Conservation (phyloP, 2,113 vertebrate genomes). For the Larimichthys polyactis region DNA sequence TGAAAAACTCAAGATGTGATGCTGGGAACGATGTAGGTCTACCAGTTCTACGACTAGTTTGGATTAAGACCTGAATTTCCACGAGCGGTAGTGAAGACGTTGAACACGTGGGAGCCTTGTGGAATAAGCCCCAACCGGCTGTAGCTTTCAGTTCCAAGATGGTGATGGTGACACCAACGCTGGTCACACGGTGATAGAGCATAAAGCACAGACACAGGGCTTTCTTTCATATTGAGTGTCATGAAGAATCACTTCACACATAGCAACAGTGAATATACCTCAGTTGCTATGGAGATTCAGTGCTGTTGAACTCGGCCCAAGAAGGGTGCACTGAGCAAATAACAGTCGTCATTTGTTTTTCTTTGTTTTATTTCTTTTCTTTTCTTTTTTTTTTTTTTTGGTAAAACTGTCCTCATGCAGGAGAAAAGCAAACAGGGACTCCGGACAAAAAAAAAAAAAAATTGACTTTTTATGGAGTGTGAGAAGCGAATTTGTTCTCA, state of each 20-base stretch:
- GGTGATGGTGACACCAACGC: slow-evolving; percentile 46
- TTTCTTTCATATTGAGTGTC: slow-evolving; percentile 68
- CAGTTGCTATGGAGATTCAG: slow-evolving; percentile 81
- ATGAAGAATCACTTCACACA: slow-evolving; percentile 73
- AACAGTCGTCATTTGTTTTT: slow-evolving; percentile 54
- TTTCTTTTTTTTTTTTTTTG: too few species aligned
- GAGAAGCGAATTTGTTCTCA: slow-evolving; percentile 73
- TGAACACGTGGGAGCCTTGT: slow-evolving; percentile 8
- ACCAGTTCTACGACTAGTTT: slow-evolving; percentile 23
- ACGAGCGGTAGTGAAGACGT: neutral
- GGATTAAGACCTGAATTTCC: slow-evolving; percentile 73
- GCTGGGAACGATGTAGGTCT: slow-evolving; percentile 74
- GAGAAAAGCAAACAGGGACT: slow-evolving; percentile 63
- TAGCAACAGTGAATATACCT: slow-evolving; percentile 80
- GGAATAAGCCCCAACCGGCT: slow-evolving; percentile 37
- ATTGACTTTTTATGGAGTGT: slow-evolving; percentile 66
- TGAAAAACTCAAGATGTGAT: slow-evolving; percentile 17
- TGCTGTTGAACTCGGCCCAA: slow-evolving; percentile 69
- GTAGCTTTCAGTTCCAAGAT: slow-evolving; percentile 60
- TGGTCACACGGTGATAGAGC: slow-evolving; percentile 59
- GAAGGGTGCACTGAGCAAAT: slow-evolving; percentile 67
- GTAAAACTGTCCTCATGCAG: slow-evolving; percentile 70
- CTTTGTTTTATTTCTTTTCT: slow-evolving; percentile 20
- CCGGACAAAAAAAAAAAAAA: slow-evolving; percentile 68
- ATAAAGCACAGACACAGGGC: slow-evolving; percentile 76